Evolutionary conservation across 2,113 vertebrate species (phyloP), one percentile per base, ranked within the genome.

Genomic region (Ceyx cyanopectus): DNA sequence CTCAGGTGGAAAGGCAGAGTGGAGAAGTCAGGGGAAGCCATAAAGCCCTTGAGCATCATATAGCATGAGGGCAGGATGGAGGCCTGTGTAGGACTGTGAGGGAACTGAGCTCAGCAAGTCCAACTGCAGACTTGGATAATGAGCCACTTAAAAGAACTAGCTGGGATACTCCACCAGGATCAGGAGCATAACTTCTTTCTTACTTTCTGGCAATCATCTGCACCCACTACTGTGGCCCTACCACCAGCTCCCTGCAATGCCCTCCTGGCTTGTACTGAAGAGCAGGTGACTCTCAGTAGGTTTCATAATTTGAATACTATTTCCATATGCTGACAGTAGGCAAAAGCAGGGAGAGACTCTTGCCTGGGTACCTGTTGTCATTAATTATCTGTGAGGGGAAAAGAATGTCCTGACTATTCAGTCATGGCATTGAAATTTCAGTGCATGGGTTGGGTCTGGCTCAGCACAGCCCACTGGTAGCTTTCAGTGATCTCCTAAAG

Each of bases 401-500:
- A 75, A 65, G 46, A 79, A 45, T 1, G 0, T 87, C 75, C 70
- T 26, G 62, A 10, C 57, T 1, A 19, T 62, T 87, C 10, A 3
- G 54, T 24, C 60, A 29, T 0, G 0, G n/a, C 2, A 3, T 8
- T 85, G 87, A 54, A 79, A 51, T 79, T 90, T 81, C 77, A 78
- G 48, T 1, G 0, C 29, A 2, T 2, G 48, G 68, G 18, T 2
- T 56, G 67, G 70, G 51, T 53, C 74, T 94, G 80, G 74, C 45
- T 87, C 54, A 41, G 66, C 74, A 40, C 5, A 2, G 40, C 89
- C 83, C 1, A 1, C 58, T 51, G 57, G 70, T 93, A 19, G 81
- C 72, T 94, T 69, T 81, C 4, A 1, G 72, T 83, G 76, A 83
- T 89, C 87, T 95, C 81, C 81, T 88, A 91, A 95, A 94, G 61